Base-by-base conservation (phyloP, 2,888 invertebrate genomes). In the Drosophila kuntzei region DNA sequence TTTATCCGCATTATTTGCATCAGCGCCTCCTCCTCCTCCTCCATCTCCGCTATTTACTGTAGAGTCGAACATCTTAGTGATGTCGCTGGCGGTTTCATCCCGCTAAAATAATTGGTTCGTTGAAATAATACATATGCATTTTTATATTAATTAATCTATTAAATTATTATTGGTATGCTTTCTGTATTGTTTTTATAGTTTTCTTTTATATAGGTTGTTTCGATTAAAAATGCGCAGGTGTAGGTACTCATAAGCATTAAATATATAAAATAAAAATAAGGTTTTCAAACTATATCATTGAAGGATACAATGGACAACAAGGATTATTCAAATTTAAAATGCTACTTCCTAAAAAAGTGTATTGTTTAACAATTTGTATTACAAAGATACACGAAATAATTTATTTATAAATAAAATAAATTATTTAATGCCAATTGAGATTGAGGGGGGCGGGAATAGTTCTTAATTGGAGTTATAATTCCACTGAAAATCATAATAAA, bases 81-180 rank as follows among this genome's bases (percentile, higher is more conserved):
- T 83, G 80, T 92, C 92, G 64, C 90, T 91, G 55, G 92, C 91
- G 64, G 91, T 92, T 79, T 92, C 92, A 89, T 92, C 92, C 74
- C 93, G 91, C 93, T 92, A 87, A 84, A 90, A 87, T 76, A 79
- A 71, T 79, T 79, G 55, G 32, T 50, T 71, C 58, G 75, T 79
- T 71, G 71, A 80, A 73, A 75, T 76, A 62, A 68, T 71, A 69
- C 71, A 62, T 51, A 63, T 39, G 58, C 39, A 67, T 34, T 59
- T 68, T 25, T 53, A 65, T 66, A 72, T 77, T 55, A 74, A 72
- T 79, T 54, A 57, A 76, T 49, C 58, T 54, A 71, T 60, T n/a
- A 58, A 54, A n/a, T 22, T 55, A 44, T 49, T 22, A 32, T 49
- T 49, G 43, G n/a, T 18, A 41, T 1, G 27, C 20, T 18, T 39